Evolutionary conservation across 2,797 vertebrate genomes (phyloP).

Genomic region (Anableps anableps): DNA sequence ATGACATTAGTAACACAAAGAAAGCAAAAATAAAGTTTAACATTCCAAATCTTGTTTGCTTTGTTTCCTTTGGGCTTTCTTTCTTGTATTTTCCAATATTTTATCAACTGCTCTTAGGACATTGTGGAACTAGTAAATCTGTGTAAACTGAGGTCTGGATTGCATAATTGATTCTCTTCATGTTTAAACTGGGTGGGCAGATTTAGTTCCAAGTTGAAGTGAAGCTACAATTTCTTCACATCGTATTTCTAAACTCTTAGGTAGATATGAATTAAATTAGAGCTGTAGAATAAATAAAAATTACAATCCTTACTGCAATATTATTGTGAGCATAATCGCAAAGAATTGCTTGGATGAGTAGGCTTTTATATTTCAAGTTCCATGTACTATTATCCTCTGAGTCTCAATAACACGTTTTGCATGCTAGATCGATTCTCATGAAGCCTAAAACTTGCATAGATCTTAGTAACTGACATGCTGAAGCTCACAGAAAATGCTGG

Average conservation of each 20-base stretch:
- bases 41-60: conserved; percentile 8
- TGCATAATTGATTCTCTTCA: conserved; percentile 14
- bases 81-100: conserved; percentile 7
- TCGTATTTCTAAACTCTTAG: conserved; percentile 35
- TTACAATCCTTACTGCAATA: no score
- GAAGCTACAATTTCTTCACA: conserved; percentile 23
- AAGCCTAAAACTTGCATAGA: neutral
- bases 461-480: neutral
- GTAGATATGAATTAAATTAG: conserved; percentile 20
- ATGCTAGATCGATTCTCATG: neutral
- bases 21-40: conserved; percentile 14
- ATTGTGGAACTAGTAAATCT: conserved; percentile 5
- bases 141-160: conserved; percentile 11
- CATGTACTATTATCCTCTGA: neutral
- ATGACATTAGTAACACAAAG: conserved; percentile 51
- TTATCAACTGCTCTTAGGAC: neutral
- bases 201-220: conserved; percentile 33
- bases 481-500: neutral
- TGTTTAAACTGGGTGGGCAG: conserved; percentile 26
- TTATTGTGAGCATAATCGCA: neutral
- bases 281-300: neutral
- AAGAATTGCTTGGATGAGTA: neutral
- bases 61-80: conserved; percentile 11
- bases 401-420: neutral
- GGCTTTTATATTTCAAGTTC: neutral